Base-by-base conservation (phyloP, 2,113 vertebrate genomes). In the Plectropomus leopardus region DNA sequence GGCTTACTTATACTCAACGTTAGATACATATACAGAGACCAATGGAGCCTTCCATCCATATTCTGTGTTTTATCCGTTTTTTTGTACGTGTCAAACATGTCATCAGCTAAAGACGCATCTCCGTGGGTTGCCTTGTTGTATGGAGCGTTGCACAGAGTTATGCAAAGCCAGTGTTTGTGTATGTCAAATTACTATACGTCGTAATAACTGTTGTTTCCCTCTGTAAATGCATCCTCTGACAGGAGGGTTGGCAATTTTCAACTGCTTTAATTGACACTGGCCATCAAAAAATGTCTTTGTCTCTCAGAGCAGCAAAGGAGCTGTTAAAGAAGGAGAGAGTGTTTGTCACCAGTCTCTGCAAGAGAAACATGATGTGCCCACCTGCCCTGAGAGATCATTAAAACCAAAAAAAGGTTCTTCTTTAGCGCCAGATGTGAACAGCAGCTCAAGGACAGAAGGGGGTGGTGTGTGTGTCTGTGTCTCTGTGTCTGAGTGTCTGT, bases 231-330 rank as follows among this genome's bases (percentile, higher is more conserved):
- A 53, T 59, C 55, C 14, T 63, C 34, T 65, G 57, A 13, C 72
- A 70, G 54, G 28, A 44, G 28, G 48, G n/a, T 14, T 63, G 69
- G 51, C 66, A 24, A 40, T 81, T 83, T 78, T 58, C 68, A 50
- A 2, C 66, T 4, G 44, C 74, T 82, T 73, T 87, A 83, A 77
- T 80, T 90, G 81, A 72, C 73, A 72, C 26, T 7, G 57, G 32
- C 69, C 72, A 50, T 65, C 72, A 51, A 76, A 44, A 85, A 44
- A 76, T 19, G 34, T 9, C 15, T 74, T 19, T 61, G 48, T 78
- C 24, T 64, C 51, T 78, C 58, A 32, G 10, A 50, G 68, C 26
- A 57, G 61, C 59, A 50, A 47, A 55, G 30, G 17, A 9, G 61
- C 79, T 57, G 63, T 83, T 76, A 42, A 51, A 45, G 48, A 76